These are phyloP conservation scores for Prenolepis imparis DNA, from an alignment of 2,888 invertebrate species.

Conservation along the genomic window DNA sequence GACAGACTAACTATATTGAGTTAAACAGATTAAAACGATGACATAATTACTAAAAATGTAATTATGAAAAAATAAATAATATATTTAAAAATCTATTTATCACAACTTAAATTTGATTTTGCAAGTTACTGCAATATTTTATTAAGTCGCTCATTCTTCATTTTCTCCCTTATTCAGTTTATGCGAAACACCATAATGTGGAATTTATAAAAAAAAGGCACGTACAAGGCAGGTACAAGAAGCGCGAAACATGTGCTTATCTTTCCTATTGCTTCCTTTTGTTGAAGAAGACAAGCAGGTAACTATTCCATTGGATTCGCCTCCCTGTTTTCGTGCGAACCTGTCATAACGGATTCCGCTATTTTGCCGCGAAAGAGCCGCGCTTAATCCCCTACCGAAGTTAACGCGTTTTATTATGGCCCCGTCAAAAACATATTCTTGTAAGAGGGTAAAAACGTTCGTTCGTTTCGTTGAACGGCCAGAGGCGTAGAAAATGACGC, in stretches of 20 bases:
- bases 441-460: not conserved
- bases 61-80: not conserved
- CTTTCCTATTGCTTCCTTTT: not conserved
- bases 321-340: constrained; percentile 8
- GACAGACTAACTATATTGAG: too few species aligned
- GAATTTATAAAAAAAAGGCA: constrained; percentile 5
- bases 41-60: not conserved
- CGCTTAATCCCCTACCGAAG: not conserved
- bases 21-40: not conserved
- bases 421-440: constrained; percentile 20
- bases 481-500: constrained; percentile 41
- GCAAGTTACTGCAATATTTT: not conserved
- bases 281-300: constrained; percentile 7
- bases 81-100: not conserved
- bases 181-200: not conserved
- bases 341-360: constrained; percentile 12
- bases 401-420: not conserved
- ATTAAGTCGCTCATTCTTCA: not conserved
- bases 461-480: constrained; percentile 29
- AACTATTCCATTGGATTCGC: constrained; percentile 4
- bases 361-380: not conserved
- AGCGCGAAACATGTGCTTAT: not conserved
- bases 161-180: not conserved
- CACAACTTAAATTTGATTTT: not conserved
- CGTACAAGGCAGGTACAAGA: not conserved